Evolutionary conservation across 2,888 invertebrate genomes (phyloP), one percentile per base, ranked within the genome.

Genomic region (Parnassius mnemosyne): DNA sequence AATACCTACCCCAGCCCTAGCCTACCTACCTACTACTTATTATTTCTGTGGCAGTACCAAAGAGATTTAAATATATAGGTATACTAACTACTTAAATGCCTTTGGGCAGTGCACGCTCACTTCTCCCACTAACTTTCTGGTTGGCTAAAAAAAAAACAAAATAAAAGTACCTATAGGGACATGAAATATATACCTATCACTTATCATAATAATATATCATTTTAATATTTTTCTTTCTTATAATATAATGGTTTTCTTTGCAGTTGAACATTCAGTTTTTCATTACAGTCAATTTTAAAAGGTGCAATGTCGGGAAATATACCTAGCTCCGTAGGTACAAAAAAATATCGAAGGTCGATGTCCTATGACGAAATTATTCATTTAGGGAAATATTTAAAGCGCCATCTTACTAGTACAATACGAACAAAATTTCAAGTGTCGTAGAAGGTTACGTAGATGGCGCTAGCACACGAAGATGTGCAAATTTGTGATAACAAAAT

Each of bases 401-500:
- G 85, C 80, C 87, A 87, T 83, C 87, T 86, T 53, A 51, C 54
- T 53, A n/a, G 41, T 10, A 57, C 20, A 53, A 16, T 42, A 25
- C 16, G 20, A 49, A 46, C 41, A 20, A 3, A 20, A 9, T 54
- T 42, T 51, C 3, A 25, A 3, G 34, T 57, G 25, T 42, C 3
- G 5, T 10, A 53, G 58, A 65, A 58, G 43, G 60, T 61, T 60
- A 20, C 60, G 59, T 63, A 82, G 83, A 77, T 81, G 81, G 79
- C 83, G 81, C 72, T 69, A 46, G 42, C 46, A 46, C 57, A 76
- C 69, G 74, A 76, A 76, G 80, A 82, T 84, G 84, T 85, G 84
- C 83, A 77, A 84, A 81, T 80, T 82, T 77, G 76, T 81, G 80
- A 81, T 83, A 84, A 78, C 84, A 83, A 70, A 79, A 88, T 89